These are phyloP conservation scores for Coreoperca whiteheadi DNA, from an alignment of 2,113 vertebrate species.

Conservation along the genomic window DNA sequence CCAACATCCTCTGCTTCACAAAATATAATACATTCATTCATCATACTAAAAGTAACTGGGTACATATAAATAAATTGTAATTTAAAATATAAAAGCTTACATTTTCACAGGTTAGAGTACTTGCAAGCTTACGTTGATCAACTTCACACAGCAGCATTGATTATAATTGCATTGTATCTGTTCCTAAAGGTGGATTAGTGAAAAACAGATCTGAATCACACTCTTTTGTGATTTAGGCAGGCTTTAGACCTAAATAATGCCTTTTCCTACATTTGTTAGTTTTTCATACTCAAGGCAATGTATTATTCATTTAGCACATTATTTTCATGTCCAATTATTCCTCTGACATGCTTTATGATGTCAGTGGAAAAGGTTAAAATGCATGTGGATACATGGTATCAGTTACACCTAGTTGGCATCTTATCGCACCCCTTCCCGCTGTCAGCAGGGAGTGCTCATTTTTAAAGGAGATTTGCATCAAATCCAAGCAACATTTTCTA, in stretches of 20 bases:
- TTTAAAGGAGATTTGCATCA: constrained; percentile 89
- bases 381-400: constrained; percentile 83
- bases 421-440: constrained; percentile 86
- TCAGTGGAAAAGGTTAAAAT: constrained; percentile 76
- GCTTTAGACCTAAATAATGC: background rate
- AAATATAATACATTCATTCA: background rate
- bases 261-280: constrained; percentile 6
- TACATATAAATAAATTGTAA: background rate
- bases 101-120: background rate
- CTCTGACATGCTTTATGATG: constrained; percentile 59
- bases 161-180: background rate
- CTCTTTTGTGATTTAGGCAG: background rate
- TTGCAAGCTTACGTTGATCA: background rate
- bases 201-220: background rate
- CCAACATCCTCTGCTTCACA: background rate
- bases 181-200: background rate
- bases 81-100: background rate
- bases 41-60: background rate
- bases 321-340: constrained; percentile 63
- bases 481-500: constrained; percentile 83
- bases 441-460: constrained; percentile 85
- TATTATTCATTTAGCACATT: constrained; percentile 60
- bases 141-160: background rate
- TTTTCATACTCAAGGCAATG: constrained; percentile 21
- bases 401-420: constrained; percentile 87